These are phyloP conservation scores for Lagopus muta DNA, from an alignment of 2,113 vertebrate genomes.

Conservation along the genomic window DNA sequence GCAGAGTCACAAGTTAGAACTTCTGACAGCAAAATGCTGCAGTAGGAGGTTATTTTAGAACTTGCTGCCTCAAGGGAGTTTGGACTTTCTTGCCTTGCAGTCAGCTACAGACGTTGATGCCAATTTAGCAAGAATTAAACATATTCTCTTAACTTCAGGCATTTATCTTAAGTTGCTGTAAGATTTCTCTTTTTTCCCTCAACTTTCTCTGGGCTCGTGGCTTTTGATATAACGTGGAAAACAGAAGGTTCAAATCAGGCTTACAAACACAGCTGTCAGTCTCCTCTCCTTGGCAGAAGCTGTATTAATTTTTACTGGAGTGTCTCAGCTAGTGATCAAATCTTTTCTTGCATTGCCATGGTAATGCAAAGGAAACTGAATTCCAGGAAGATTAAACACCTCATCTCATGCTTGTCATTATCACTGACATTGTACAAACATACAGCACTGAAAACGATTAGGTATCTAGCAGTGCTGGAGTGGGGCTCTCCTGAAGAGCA, in stretches of 20 bases:
- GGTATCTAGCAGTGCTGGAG: neutral
- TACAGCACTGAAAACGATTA: neutral
- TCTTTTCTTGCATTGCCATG: constrained; percentile 41
- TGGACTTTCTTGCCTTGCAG: constrained; percentile 60
- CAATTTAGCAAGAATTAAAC: constrained; percentile 66
- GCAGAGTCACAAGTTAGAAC: constrained; percentile 55
- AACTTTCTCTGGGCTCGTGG: neutral
- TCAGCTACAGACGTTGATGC: constrained; percentile 63
- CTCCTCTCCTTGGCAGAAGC: constrained; percentile 19
- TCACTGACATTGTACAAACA: neutral
- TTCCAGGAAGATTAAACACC: neutral
- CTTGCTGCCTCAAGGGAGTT: constrained; percentile 57
- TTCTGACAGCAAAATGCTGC: constrained; percentile 63
- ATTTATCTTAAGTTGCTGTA: constrained; percentile 38
- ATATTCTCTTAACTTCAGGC: constrained; percentile 50
- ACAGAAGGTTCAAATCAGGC: constrained; percentile 53
- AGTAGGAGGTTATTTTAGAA: constrained; percentile 65
- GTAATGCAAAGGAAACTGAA: constrained; percentile 44
- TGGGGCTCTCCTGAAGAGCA: neutral
- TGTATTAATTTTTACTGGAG: constrained; percentile 37
- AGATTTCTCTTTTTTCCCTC: neutral
- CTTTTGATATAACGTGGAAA: constrained; percentile 14
- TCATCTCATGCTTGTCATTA: neutral
- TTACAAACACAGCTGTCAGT: constrained; percentile 22
- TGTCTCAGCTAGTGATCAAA: constrained; percentile 26